These are phyloP conservation scores for Tiliqua scincoides DNA, from an alignment of 2,113 vertebrate species.

Conservation along the genomic window DNA sequence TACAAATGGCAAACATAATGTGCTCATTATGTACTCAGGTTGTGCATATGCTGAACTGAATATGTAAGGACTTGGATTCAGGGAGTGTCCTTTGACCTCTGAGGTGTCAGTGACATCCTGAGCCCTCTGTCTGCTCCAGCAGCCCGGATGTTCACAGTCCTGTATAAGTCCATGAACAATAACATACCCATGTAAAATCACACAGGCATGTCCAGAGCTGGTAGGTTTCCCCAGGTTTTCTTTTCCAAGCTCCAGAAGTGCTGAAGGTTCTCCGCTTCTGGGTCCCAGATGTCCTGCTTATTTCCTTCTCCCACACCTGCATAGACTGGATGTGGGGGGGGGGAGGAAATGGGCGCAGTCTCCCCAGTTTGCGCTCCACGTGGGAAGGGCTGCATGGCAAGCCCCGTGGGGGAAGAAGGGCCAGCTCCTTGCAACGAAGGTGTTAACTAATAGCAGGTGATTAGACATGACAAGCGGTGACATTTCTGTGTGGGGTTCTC, in stretches of 20 bases:
- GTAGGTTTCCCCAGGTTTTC: neutral
- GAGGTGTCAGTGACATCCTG: neutral
- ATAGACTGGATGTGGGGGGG: fast-evolving
- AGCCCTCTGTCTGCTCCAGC: neutral
- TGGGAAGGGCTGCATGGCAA: neutral
- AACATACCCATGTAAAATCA: no score
- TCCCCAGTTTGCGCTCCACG: constrained; percentile 28
- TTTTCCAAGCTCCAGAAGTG: neutral
- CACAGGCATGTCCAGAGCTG: neutral
- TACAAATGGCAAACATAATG: no score
- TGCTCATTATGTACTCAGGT: no score
- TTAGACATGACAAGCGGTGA: constrained; percentile 89
- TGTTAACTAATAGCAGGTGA: constrained; percentile 88
- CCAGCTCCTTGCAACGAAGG: constrained; percentile 78
- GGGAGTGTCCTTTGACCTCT: neutral
- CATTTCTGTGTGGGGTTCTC: constrained; percentile 84
- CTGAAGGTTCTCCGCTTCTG: neutral
- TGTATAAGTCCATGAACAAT: no score
- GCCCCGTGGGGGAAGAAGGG: constrained; percentile 69
- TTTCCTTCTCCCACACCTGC: fast-evolving
- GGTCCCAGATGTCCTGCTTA: neutral
- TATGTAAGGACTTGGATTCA: no score
- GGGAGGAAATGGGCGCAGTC: constrained; percentile 9
- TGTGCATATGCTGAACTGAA: no score
- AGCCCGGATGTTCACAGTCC: neutral